Percentiles rank a stretch among this genome's conserved stretches.
phyloP scores from a whole-genome alignment of 2,888 invertebrate genomes.

The Silvanus unidentatus region DNA sequence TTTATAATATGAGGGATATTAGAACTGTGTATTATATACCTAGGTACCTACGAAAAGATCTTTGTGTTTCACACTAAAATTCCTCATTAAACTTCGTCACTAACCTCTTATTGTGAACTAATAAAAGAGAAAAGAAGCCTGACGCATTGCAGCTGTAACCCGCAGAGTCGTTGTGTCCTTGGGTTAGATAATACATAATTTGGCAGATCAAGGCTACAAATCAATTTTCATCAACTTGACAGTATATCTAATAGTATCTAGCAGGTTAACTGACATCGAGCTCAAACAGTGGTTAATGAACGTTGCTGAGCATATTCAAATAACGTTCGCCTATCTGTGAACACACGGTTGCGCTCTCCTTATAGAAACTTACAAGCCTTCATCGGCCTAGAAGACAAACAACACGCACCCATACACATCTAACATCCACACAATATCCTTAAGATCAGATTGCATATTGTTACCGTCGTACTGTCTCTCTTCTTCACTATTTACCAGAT shows the following conservation, averaged over 20 bases:
- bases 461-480: conserved; percentile 6
- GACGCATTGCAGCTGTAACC: conserved; percentile 34
- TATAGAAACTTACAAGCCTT: not conserved
- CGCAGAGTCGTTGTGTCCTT: conserved; percentile 23
- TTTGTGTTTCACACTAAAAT: too few species aligned
- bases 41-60: too few species aligned
- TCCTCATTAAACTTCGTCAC: too few species aligned
- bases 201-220: conserved; percentile 29
- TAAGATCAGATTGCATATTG: conserved; percentile 4
- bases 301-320: conserved; percentile 23
- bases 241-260: conserved; percentile 27
- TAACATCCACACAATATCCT: not conserved
- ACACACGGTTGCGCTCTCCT: conserved; percentile 21
- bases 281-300: conserved; percentile 24
- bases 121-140: conserved; percentile 22
- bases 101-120: too few species aligned
- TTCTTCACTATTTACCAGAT: conserved; percentile 16
- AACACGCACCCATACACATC: not conserved
- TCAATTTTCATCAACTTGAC: conserved; percentile 35
- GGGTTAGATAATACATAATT: conserved; percentile 30
- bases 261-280: conserved; percentile 27
- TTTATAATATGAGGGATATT: too few species aligned
- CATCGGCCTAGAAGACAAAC: not conserved
- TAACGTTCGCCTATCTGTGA: conserved; percentile 22
- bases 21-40: too few species aligned